These are phyloP conservation scores for Alloplasta piceator DNA, from an alignment of 2,888 invertebrate species.

Conservation along the genomic window DNA sequence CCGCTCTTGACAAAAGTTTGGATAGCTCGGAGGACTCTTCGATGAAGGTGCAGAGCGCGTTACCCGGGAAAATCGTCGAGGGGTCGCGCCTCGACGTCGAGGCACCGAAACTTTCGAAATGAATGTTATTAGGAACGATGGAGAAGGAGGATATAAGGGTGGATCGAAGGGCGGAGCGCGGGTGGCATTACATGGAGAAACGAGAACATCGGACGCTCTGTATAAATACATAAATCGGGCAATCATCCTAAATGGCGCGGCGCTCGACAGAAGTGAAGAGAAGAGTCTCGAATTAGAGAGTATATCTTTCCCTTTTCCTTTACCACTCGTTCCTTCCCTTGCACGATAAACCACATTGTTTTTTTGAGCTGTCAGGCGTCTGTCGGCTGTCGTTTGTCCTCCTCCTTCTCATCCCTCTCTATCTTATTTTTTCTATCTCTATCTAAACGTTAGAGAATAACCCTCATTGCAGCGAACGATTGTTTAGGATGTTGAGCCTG, in stretches of 20 bases:
- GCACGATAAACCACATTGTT: conserved; percentile 63
- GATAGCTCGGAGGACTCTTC: conserved; percentile 34
- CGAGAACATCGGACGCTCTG: conserved; percentile 62
- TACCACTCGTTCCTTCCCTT: conserved; percentile 43
- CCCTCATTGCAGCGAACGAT: conserved; percentile 13
- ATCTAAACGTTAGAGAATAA: conserved; percentile 13
- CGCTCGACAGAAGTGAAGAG: conserved; percentile 53
- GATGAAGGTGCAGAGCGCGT: conserved; percentile 26
- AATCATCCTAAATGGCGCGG: conserved; percentile 80
- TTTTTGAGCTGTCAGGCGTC: conserved; percentile 74
- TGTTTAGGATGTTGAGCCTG: too few relatives aligned
- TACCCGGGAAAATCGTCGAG: conserved; percentile 19
- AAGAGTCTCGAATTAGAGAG: conserved; percentile 13
- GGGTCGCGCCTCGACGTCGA: conserved; percentile 42
- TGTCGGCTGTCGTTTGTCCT: conserved; percentile 77
- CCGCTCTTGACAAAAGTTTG: conserved; percentile 34
- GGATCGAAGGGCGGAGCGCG: conserved; percentile 58
- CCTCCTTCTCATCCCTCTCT: conserved; percentile 15
- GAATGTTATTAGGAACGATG: conserved; percentile 67
- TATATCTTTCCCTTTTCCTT: conserved; percentile 48
- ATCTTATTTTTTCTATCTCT: not conserved
- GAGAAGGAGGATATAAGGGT: conserved; percentile 53
- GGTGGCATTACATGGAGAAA: conserved; percentile 54
- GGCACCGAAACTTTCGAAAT: conserved; percentile 63
- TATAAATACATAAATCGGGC: conserved; percentile 81